Base-by-base conservation (phyloP, 2,797 vertebrate genomes). In the Petrocephalus sullivani region DNA sequence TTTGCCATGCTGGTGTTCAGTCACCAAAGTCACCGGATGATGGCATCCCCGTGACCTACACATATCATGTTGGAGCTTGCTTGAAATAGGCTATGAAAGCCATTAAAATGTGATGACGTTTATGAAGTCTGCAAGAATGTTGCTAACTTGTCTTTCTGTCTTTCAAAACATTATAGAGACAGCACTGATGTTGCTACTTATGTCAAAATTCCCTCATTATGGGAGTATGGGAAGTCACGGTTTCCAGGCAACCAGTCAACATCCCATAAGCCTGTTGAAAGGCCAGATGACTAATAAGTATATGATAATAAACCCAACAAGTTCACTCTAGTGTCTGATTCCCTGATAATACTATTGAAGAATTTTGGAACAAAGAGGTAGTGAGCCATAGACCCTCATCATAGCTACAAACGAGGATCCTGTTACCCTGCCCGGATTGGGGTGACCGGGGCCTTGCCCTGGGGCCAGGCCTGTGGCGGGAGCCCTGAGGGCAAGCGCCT, bases 1-100 rank as follows among this genome's bases (percentile, higher is more conserved):
- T 87, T 87, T 87, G 84, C 84, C 28, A 85, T 85, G 84, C 53
- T 57, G 54, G 54, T 85, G 84, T 85, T 85, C 84, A 85, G 84
- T 54, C 33, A 37, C 58, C 54, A 58, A 6, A 85, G 84, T 41
- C 53, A 41, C 54, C 54, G 19, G 84, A 85, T 9, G 41, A 85
- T 85, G 84, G 53, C 49, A 19, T 33, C 21, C 23, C 54, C 51
- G 54, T 85, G 84, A 85, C 84, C 84, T 85, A 85, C 28, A 85
- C 84, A 85, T 85, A 57, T 85, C 8, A 54, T 85, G 53, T 57
- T 85, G 54, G 84, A 85, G 84, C 84, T 58, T 57, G 54, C 84
- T 85, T 85, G 54, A 85, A 85, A 85, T 57, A 85, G 84, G 23
- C 54, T 28, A 57, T 56, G 84, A 85, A 85, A 85, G 51, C 53